These are phyloP conservation scores for Aspidapion aeneum DNA, from an alignment of 2,888 invertebrate genomes.

Conservation along the genomic window DNA sequence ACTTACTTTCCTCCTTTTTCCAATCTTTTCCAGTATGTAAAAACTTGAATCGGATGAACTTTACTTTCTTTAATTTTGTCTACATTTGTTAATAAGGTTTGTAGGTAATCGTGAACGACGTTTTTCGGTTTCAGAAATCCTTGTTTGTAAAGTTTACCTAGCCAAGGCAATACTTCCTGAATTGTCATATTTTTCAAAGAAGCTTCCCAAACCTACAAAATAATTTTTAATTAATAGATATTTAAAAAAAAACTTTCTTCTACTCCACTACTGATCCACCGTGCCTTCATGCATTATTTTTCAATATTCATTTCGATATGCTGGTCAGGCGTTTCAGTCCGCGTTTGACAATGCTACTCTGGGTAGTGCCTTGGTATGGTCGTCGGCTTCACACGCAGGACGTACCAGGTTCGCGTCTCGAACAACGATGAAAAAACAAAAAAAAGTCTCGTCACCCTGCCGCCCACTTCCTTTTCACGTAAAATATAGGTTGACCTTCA, in stretches of 20 bases:
- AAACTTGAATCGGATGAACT: slow-evolving; percentile 56
- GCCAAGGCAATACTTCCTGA: slow-evolving; percentile 50
- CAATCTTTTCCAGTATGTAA: slow-evolving; percentile 58
- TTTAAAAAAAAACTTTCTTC: slow-evolving; percentile 1
- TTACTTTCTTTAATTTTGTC: slow-evolving; percentile 47
- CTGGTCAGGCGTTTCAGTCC: no score
- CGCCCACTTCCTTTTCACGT: no score
- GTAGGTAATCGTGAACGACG: slow-evolving; percentile 49
- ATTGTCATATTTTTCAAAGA: slow-evolving; percentile 55
- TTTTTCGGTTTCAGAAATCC: slow-evolving; percentile 55
- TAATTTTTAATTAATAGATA: slow-evolving; percentile 12
- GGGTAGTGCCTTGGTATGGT: no score
- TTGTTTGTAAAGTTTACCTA: slow-evolving; percentile 62
- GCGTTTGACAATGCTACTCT: no score
- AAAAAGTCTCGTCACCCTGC: no score
- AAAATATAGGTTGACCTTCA: no score
- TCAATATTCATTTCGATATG: no score
- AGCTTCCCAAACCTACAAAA: slow-evolving; percentile 59
- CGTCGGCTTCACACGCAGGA: no score
- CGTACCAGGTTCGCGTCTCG: no score
- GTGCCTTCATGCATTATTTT: no score
- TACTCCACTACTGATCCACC: no score
- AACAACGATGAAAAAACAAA: no score
- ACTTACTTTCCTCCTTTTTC: slow-evolving; percentile 60
- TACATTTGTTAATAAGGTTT: slow-evolving; percentile 46